Percentiles rank a stretch among this genome's conserved stretches.
Conservation (phyloP, 1,140 invertebrate genomes). For the Drosophila sp. region DNA sequence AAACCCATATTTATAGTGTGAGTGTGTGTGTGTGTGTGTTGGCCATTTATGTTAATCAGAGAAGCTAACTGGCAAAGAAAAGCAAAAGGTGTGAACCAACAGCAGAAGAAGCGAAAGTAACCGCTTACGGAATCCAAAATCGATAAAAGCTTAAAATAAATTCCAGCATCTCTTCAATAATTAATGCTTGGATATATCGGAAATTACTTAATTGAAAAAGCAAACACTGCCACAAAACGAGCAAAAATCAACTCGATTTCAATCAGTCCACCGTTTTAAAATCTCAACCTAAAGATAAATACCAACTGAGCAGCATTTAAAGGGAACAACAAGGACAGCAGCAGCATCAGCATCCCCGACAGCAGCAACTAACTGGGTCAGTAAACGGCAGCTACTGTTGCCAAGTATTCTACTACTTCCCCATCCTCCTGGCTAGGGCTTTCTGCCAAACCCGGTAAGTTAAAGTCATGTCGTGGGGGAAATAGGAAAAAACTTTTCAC, state of each 20-base stretch:
- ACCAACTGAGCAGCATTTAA: conserved; percentile 49
- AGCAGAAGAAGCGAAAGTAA: conserved; percentile 1
- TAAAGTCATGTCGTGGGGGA: conserved; percentile 8
- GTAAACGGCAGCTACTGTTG: conserved; percentile 25
- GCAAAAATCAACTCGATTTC: conserved; percentile 16
- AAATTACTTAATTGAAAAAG: conserved; percentile 16
- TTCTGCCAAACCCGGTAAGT: conserved; percentile 45
- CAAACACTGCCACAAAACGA: conserved; percentile 43
- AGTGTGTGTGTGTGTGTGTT: conserved; percentile 10
- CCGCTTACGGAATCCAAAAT: conserved; percentile 20
- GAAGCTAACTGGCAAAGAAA: conserved; percentile 22
- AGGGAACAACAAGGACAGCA: background rate
- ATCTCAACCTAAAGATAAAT: conserved; percentile 32
- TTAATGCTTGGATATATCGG: conserved; percentile 1
- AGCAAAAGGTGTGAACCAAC: conserved; percentile 23
- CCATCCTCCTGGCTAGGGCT: background rate
- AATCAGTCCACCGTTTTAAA: conserved; percentile 30
- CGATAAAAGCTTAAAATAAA: conserved; percentile 48
- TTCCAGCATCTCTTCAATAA: background rate
- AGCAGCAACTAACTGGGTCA: conserved; percentile 47
- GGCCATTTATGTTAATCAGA: conserved; percentile 21
- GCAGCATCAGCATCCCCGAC: background rate
- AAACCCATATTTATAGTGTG: conserved; percentile 25
- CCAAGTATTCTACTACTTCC: conserved; percentile 27
- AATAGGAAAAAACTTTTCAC: conserved; percentile 23